These are phyloP conservation scores for Galeruca laticollis DNA, from an alignment of 2,888 invertebrate genomes.

Conservation along the genomic window DNA sequence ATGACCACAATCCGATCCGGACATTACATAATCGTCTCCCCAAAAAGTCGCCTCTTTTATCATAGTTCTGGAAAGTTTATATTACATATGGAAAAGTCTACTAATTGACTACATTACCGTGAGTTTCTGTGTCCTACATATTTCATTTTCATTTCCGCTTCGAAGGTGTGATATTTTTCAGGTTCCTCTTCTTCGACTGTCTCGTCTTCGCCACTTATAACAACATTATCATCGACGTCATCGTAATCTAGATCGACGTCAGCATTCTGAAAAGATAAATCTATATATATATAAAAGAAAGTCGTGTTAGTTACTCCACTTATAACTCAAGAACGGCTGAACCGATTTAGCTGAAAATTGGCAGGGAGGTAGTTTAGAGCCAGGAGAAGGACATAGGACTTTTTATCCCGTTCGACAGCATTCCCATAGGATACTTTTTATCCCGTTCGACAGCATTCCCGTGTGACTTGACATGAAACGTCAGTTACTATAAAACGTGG, in stretches of 20 bases:
- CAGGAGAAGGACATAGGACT: too few relatives aligned
- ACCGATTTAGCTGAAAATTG: too few relatives aligned
- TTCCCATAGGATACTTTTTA: too few relatives aligned
- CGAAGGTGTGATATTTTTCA: conserved; percentile 56
- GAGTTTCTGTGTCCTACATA: conserved; percentile 86
- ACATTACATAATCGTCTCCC: conserved; percentile 85
- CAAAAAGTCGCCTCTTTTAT: conserved; percentile 90
- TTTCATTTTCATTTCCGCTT: conserved; percentile 73
- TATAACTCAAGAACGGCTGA: too few relatives aligned
- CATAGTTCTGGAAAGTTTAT: conserved; percentile 75
- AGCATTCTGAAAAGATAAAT: conserved; percentile 46
- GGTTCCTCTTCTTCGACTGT: conserved; percentile 48
- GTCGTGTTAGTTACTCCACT: too few relatives aligned
- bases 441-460: too few relatives aligned
- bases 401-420: too few relatives aligned
- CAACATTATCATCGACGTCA: conserved; percentile 53
- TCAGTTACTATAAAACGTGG: too few relatives aligned
- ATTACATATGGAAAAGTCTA: neutral
- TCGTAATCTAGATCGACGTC: conserved; percentile 63
- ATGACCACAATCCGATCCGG: conserved; percentile 91
- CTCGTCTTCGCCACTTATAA: conserved; percentile 44
- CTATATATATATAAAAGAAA: too few relatives aligned
- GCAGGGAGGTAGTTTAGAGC: too few relatives aligned
- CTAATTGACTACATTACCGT: conserved; percentile 64
- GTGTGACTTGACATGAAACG: too few relatives aligned